A percentile compares a stretch with the other conserved stretches of the same genome.
Conservation (phyloP, 1,140 invertebrate genomes). For the Heliconius himera region DNA sequence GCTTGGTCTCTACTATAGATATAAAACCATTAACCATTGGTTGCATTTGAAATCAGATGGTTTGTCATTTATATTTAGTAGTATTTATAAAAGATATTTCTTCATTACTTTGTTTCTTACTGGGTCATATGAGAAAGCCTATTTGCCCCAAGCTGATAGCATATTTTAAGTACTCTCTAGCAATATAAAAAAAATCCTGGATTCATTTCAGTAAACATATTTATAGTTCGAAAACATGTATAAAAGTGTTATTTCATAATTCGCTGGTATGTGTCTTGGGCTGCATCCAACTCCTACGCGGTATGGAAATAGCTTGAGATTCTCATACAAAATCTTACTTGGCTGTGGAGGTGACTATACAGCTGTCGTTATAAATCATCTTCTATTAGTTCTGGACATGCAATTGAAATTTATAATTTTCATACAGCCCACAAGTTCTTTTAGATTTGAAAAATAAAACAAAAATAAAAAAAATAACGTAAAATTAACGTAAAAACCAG, state of each 20-base stretch:
- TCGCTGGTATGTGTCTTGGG: conserved; percentile 17
- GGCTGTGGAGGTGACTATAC: background rate
- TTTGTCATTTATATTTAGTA: too few relatives aligned
- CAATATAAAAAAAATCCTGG: background rate
- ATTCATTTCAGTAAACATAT: conserved; percentile 16
- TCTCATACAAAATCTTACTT: conserved; percentile 11
- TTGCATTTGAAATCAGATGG: too few relatives aligned
- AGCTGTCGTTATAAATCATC: conserved; percentile 15
- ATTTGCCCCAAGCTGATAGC: too few relatives aligned
- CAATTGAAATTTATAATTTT: background rate
- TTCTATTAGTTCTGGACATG: background rate
- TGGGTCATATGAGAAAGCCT: too few relatives aligned
- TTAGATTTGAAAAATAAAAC: too few relatives aligned
- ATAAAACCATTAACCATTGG: too few relatives aligned
- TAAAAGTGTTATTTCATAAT: conserved; percentile 27
- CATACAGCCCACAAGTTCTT: background rate
- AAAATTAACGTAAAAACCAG: too few relatives aligned
- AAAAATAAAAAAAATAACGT: too few relatives aligned
- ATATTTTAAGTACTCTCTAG: background rate
- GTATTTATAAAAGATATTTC: too few relatives aligned
- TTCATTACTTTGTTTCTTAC: too few relatives aligned
- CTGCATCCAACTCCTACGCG: conserved; percentile 8
- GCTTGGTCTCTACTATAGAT: too few relatives aligned
- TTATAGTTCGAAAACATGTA: conserved; percentile 20
- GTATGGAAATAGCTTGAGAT: conserved; percentile 9